Percentiles rank a stretch among this genome's conserved stretches.
phyloP scores from a whole-genome alignment of 2,113 vertebrate genomes.

The Gambusia holbrooki region DNA sequence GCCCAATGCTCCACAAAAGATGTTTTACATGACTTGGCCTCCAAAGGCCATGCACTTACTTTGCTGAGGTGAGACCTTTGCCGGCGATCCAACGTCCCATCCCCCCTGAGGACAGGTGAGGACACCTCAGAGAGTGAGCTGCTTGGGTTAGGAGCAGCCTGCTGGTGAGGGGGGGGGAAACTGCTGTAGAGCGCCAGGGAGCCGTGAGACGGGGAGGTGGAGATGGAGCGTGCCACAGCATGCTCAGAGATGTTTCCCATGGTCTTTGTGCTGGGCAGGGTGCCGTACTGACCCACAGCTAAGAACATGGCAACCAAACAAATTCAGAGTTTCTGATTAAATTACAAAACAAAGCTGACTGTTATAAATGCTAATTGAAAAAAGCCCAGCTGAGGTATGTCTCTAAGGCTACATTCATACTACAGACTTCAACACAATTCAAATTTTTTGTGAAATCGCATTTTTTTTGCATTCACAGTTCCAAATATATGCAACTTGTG shows the following conservation, averaged over 20 bases:
- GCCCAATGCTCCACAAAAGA: too few species aligned
- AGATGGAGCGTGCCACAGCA: slow-evolving; percentile 81
- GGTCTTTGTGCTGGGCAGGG: slow-evolving; percentile 87
- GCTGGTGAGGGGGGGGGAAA: slow-evolving; percentile 83
- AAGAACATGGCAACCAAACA: slow-evolving; percentile 7
- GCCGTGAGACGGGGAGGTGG: slow-evolving; percentile 91
- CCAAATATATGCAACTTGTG: too few species aligned
- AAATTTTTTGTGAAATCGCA: too few species aligned
- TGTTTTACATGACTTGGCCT: background rate
- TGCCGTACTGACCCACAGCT: slow-evolving; percentile 79
- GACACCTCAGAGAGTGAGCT: slow-evolving; percentile 82
- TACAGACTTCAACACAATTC: too few species aligned
- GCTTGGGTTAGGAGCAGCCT: slow-evolving; percentile 65
- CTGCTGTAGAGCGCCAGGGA: slow-evolving; percentile 85
- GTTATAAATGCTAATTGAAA: too few species aligned
- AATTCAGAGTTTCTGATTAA: background rate
- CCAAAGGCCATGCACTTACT: slow-evolving; percentile 72
- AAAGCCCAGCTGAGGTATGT: too few species aligned
- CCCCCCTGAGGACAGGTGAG: slow-evolving; percentile 85
- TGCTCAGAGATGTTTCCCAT: slow-evolving; percentile 88
- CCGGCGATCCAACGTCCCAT: slow-evolving; percentile 86
- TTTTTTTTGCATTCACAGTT: too few species aligned
- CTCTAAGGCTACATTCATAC: too few species aligned
- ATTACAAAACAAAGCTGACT: background rate
- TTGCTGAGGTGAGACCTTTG: slow-evolving; percentile 82